Percentiles rank a stretch among this genome's conserved stretches.
Evolutionary conservation across 2,113 vertebrate genomes (phyloP).

Genomic region (Ictalurus punctatus): DNA sequence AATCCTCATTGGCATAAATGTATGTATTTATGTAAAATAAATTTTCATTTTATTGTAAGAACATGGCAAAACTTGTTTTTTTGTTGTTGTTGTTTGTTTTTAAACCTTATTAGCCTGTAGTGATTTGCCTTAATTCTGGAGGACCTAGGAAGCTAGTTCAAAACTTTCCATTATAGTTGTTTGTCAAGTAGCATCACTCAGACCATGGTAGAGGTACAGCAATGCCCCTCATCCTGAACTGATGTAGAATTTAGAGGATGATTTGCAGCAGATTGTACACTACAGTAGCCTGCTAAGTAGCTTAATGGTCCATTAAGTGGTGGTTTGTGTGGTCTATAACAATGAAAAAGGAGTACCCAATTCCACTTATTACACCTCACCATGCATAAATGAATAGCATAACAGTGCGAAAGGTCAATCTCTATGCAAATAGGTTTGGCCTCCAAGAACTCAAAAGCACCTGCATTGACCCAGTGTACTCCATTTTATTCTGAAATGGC

Average conservation of each 20-base stretch:
- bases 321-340: background rate
- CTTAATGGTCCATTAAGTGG: background rate
- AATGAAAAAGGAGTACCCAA: background rate
- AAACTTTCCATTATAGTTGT: background rate
- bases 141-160: background rate
- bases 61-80: no score
- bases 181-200: background rate
- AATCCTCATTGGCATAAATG: no score
- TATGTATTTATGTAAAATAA: no score
- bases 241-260: background rate
- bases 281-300: background rate
- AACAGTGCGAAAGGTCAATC: background rate
- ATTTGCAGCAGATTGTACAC: background rate
- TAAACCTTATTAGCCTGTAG: background rate
- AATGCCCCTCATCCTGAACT: background rate
- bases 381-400: background rate
- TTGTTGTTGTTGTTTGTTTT: background rate
- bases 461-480: background rate
- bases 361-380: background rate
- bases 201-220: background rate
- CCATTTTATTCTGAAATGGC: background rate
- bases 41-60: no score
- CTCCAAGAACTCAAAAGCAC: background rate
- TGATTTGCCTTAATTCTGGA: background rate
- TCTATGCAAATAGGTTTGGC: slow-evolving; percentile 11